phyloP scores from a whole-genome alignment of 2,888 invertebrate genomes.

The Catocala fraxini region DNA sequence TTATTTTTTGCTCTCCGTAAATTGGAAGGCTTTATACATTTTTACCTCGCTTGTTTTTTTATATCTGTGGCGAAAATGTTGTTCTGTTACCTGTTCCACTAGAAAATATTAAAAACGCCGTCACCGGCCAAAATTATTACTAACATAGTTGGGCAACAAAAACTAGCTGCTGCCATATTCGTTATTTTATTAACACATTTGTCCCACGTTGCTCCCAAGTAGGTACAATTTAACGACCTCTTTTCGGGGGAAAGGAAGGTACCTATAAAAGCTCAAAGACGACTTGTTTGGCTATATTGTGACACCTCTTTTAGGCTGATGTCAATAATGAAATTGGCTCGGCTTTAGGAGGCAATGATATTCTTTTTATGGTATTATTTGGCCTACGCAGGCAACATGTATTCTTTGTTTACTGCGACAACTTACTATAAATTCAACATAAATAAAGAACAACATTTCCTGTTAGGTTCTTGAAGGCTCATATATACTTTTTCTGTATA shows the following conservation, averaged over 20 bases:
- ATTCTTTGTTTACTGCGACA: no score
- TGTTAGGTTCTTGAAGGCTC: no score
- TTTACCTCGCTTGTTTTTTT: not conserved
- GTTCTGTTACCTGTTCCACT: not conserved
- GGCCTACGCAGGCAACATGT: no score
- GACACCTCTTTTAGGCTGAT: slow-evolving; percentile 15
- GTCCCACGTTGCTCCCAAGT: not conserved
- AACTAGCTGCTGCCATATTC: not conserved
- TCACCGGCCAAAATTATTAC: not conserved
- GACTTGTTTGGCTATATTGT: slow-evolving; percentile 12
- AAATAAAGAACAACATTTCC: no score
- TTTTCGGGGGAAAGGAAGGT: slow-evolving; percentile 3
- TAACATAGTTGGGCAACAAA: not conserved
- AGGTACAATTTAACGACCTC: slow-evolving; percentile 8
- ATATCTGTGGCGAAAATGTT: not conserved
- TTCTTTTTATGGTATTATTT: not conserved
- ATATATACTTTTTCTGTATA: no score
- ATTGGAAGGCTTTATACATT: not conserved
- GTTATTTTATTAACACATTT: slow-evolving; percentile 6
- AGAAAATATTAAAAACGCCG: slow-evolving; percentile 1
- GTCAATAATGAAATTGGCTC: slow-evolving; percentile 12
- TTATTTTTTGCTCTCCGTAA: not conserved
- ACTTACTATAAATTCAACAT: no score
- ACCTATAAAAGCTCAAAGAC: slow-evolving; percentile 7
- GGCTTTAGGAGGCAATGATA: slow-evolving; percentile 3